Evolutionary conservation across 92 coral and sea anemone genomes (phyloP), one percentile per base, ranked within the genome.

Genomic region (Epizoanthus ramosus): DNA sequence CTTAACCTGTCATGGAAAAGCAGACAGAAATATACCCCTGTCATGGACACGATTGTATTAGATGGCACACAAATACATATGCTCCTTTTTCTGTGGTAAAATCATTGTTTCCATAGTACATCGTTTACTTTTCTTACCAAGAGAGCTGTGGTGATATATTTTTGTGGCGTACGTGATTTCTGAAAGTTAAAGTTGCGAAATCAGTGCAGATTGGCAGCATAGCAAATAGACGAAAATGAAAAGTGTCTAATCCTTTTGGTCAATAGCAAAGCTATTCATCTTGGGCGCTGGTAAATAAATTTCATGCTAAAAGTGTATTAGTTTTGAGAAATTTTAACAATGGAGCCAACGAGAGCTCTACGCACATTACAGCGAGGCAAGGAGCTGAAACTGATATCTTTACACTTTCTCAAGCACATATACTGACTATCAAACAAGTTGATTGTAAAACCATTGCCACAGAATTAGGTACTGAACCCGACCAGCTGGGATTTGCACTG

Each of bases 221-320:
- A 10, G 19, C 28, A 65, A 65, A 64, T 37, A 9, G 45, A 16
- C 35, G n/a, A 64, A 64, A 22, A 8, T 17, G 28, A 19, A 17
- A 17, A 71, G 31, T 17, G 17, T 53, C 15, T 71, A 71, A 71
- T 71, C 31, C 75, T 15, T 71, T 6, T 47, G 6, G 57, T 71
- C 57, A 71, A 71, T 45, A 71, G 75, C 57, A 43, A 21, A 14
- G 57, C 75, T 71, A 19, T 56, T 19, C 75, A 9, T 21, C 56
- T n/a, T 41, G 75, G 75, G 58, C 33, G 57, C 58, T 71, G 75
- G 57, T 45, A 24, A 71, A 71, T 24, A 71, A 17, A 71, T 31
- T n/a, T n/a, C 8, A 41, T 67, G 4, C 47, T 31, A 31, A 35
- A 33, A 16, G 17, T 67, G 35, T 37, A 33, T 67, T 67, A 67